Base-by-base conservation (phyloP, 2,888 invertebrate species). In the Lymantria dispar region DNA sequence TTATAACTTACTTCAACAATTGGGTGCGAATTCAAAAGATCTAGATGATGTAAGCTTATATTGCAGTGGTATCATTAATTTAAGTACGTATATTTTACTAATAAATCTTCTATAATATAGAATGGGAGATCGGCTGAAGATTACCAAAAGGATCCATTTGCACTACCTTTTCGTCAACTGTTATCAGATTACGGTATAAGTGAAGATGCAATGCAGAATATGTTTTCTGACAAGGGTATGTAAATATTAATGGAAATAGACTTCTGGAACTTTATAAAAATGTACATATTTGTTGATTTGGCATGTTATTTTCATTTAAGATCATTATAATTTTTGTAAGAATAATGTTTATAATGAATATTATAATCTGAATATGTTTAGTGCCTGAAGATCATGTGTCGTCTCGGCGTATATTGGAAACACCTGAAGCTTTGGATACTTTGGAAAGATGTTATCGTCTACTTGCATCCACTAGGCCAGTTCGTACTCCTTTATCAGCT, bases 11-110 rank as follows among this genome's bases (percentile, higher is more conserved):
- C 89, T 98, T 46, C 93, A 95, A 62, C 96, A 97, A 77, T 93
- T 98, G 51, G 98, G 98, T 45, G 96, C 96, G 36, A 96, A 98
- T 86, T 94, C 96, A 1, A 94, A 95, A 72, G 91, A 95, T 47
- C 92, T 94, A 62, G 98, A 98, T 85, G 96, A 96, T 80, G 98
- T 98, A 89, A 92, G 93, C 22, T 22, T 8, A 38, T 45, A 11
- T 39, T 44, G 40, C 12, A 40, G n/a, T 14, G 22, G 29, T 29
- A 36, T 13, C 10, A 10, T 1, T 43, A 8, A 10, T 31, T n/a
- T 3, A 9, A n/a, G n/a, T n/a, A 38, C 38, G 3, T 12, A 38
- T n/a, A 38, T 38, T 7, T 12, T 38, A 38, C 33, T 33, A 30
- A 30, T 44, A 33, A 41, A 10, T 7, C 10, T 43, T 11, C 8